These are phyloP conservation scores for Staurois parvus DNA, from an alignment of 2,797 vertebrate species.

Conservation along the genomic window DNA sequence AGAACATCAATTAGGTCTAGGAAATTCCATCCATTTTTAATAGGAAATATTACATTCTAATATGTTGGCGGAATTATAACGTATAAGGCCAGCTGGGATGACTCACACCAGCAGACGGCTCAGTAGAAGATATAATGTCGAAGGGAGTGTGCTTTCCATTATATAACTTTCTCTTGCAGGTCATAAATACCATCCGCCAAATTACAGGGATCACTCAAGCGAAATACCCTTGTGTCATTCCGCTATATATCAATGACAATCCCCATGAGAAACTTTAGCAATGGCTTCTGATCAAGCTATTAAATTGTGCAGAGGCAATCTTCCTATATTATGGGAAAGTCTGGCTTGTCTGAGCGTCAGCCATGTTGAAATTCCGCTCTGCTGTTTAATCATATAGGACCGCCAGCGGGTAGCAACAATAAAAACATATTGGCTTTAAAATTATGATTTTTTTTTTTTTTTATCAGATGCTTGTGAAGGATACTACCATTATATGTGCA, in stretches of 20 bases:
- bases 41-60: background rate
- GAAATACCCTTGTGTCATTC: slow-evolving; percentile 10
- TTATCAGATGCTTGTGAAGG: too few species aligned
- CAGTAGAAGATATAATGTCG: background rate
- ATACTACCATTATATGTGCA: too few species aligned
- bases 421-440: too few species aligned
- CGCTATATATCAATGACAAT: slow-evolving; percentile 23
- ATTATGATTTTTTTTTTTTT: too few species aligned
- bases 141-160: background rate
- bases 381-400: background rate
- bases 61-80: background rate
- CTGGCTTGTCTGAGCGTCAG: background rate
- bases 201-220: slow-evolving; percentile 28
- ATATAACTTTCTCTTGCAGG: slow-evolving; percentile 12
- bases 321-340: background rate
- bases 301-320: slow-evolving; percentile 10
- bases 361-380: background rate
- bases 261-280: background rate
- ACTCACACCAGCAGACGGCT: background rate
- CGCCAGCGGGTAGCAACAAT: background rate
- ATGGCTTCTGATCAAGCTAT: slow-evolving; percentile 7
- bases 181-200: slow-evolving; percentile 29
- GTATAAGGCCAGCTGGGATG: background rate
- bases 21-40: background rate
- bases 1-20: background rate